phyloP scores from a whole-genome alignment of 2,888 invertebrate species.

The Philaethria dido region DNA sequence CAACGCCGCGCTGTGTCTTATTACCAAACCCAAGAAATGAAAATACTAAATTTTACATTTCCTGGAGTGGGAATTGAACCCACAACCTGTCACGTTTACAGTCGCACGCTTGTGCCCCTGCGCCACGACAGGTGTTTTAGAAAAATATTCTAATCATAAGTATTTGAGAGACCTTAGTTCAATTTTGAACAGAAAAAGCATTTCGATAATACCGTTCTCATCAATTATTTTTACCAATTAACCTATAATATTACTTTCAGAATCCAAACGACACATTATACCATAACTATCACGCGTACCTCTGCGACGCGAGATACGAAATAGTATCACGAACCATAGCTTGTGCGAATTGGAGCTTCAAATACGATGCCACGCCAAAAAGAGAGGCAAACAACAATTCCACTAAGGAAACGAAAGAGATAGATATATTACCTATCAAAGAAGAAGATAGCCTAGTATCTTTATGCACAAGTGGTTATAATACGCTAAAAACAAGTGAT shows the following conservation, averaged over 20 bases:
- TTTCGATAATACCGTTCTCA: too few species aligned
- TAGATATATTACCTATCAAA: slow-evolving; percentile 55
- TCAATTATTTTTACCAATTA: too few species aligned
- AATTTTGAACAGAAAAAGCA: not conserved
- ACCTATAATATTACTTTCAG: slow-evolving; percentile 53
- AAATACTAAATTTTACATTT: too few species aligned
- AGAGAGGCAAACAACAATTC: slow-evolving; percentile 68
- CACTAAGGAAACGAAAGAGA: slow-evolving; percentile 66
- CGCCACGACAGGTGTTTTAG: too few species aligned
- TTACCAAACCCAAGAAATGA: too few species aligned
- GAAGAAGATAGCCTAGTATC: slow-evolving; percentile 77
- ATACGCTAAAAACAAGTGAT: slow-evolving; percentile 64
- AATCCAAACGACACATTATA: slow-evolving; percentile 87
- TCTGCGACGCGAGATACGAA: slow-evolving; percentile 92
- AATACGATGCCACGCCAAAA: slow-evolving; percentile 86
- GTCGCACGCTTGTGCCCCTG: too few species aligned
- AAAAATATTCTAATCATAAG: not conserved
- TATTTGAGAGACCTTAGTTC: not conserved
- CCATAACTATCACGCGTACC: slow-evolving; percentile 93
- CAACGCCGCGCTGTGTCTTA: too few species aligned
- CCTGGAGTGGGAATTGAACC: too few species aligned
- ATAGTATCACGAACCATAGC: slow-evolving; percentile 89
- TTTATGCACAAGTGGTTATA: slow-evolving; percentile 74
- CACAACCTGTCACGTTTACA: too few species aligned
- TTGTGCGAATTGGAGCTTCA: slow-evolving; percentile 90